Conservation (phyloP, 23 tunicate species). For the Oikopleura dioica region DNA sequence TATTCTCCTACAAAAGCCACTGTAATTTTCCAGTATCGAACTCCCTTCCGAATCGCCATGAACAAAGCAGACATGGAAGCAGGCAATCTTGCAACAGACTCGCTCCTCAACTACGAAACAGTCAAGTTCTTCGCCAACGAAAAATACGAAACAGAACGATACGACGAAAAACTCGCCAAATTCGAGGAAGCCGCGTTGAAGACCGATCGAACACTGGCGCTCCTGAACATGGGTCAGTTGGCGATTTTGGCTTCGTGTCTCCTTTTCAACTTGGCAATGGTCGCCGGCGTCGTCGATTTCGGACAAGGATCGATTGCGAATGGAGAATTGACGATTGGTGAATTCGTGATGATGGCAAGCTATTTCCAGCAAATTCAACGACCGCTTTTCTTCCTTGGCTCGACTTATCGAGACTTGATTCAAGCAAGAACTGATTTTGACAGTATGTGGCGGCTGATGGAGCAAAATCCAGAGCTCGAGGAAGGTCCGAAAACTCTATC, state of each 20-base stretch:
- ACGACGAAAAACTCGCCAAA: constrained; percentile 42
- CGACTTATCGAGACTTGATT: constrained; percentile 68
- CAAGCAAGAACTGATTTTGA: constrained; percentile 85
- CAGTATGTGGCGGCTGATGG: constrained; percentile 58
- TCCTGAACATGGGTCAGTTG: constrained; percentile 79
- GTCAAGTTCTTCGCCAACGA: constrained; percentile 91
- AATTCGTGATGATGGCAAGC: constrained; percentile 60
- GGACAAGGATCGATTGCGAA: not conserved
- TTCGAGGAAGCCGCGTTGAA: constrained; percentile 66
- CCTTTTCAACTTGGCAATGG: constrained; percentile 48
- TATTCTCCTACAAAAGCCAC: too few species aligned
- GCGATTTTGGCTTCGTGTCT: constrained; percentile 62
- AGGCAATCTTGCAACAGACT: constrained; percentile 79
- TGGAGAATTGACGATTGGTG: constrained; percentile 47
- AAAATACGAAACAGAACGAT: constrained; percentile 36
- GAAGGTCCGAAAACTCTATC: too few species aligned
- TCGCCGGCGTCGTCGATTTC: too few species aligned
- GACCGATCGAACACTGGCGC: constrained; percentile 61
- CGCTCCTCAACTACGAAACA: constrained; percentile 73
- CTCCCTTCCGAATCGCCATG: constrained; percentile 60
- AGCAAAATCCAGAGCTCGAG: constrained; percentile 18
- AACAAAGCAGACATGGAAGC: constrained; percentile 67
- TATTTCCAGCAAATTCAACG: constrained; percentile 46
- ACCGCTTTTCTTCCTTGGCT: constrained; percentile 81
- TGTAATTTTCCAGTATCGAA: too few species aligned